Conservation (phyloP, 2,113 vertebrate species). For the Pogonocichla stellata region DNA sequence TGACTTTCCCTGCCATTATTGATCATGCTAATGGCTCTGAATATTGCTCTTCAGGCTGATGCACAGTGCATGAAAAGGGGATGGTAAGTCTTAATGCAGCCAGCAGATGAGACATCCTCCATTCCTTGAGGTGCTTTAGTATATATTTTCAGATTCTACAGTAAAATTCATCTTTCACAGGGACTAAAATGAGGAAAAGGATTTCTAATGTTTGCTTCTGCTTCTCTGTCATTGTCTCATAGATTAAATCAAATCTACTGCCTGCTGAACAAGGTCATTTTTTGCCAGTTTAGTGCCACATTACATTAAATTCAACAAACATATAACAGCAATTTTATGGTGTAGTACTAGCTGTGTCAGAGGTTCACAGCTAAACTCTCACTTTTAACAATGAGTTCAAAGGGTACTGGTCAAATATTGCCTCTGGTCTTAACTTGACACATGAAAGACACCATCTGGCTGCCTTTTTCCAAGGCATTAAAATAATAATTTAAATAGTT, state of each 20-base stretch:
- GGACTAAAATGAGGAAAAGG: background rate
- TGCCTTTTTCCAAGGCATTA: background rate
- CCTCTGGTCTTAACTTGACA: background rate
- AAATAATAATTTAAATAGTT: background rate
- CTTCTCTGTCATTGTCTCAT: background rate
- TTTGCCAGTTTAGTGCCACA: background rate
- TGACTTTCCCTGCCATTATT: background rate
- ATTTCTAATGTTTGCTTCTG: background rate
- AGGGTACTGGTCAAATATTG: background rate
- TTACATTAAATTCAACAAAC: background rate
- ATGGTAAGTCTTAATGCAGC: background rate
- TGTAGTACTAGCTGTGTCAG: background rate
- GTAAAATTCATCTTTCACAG: background rate
- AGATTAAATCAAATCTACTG: background rate
- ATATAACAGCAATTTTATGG: background rate
- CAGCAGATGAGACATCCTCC: background rate
- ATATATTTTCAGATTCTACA: background rate
- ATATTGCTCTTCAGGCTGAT: background rate
- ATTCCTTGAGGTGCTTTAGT: background rate
- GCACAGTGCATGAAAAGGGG: background rate
- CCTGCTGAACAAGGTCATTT: background rate
- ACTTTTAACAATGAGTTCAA: background rate
- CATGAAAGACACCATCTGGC: background rate
- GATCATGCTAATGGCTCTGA: background rate
- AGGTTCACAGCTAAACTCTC: background rate